Evolutionary conservation across 2,888 invertebrate genomes (phyloP), one percentile per base, ranked within the genome.

Genomic region (Mayetiola destructor): DNA sequence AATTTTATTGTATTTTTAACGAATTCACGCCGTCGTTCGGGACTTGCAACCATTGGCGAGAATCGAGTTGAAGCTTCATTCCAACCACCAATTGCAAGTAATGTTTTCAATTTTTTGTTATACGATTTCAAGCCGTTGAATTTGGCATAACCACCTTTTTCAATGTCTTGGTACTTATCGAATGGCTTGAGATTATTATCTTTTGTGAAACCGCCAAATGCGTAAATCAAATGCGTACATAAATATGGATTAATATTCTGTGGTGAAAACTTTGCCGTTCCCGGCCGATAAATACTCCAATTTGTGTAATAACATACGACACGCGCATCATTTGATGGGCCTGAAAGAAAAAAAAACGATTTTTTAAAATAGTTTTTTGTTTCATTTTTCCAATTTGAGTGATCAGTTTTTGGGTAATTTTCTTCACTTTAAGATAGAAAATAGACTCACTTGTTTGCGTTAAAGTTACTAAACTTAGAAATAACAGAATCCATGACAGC

Each of bases 221-320:
- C 92, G 72, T 93, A 93, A 62, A 93, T 81, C 63, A 93, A 79
- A 79, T 93, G 92, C 36, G 92, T 92, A 74, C 93, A 93, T 59
- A 93, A 77, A 69, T 92, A 92, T 0, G 93, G 93, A 77, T 93
- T 92, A 70, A 93, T 93, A 70, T 93, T 92, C 72, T 91, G 88
- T 0, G 93, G 92, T 66, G 85, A 86, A 74, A 90, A 93, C 70
- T 88, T 87, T 55, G 92, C 92, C 5, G 88, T 84, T 56, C 91
- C 91, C 2, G 90, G 91, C 61, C 91, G 77, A 72, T 91, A 91
- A 40, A 91, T 88, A 62, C 90, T 90, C 92, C 92, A 92, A 73
- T 91, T 91, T 48, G 91, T 91, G 76, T 91, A 91, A 73, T 92
- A 92, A 68, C 91, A 92, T 57, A 92, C 90, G 64, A 92, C 83